phyloP scores from a whole-genome alignment of 2,797 vertebrate species.

The Thripadectes ignobilis region DNA sequence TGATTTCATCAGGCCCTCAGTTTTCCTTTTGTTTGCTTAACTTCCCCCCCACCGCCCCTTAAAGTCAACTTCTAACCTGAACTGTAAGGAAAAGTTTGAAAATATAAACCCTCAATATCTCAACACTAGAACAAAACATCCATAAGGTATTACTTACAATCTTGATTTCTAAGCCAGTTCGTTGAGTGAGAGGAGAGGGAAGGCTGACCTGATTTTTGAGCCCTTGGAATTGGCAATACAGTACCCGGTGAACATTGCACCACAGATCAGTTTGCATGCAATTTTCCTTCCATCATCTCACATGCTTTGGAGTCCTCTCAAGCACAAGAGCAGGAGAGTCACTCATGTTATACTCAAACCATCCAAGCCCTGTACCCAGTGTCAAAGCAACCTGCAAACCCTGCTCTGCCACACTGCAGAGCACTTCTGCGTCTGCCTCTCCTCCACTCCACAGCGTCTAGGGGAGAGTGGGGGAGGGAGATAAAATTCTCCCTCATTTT shows the following conservation, averaged over 20 bases:
- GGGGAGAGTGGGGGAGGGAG: neutral
- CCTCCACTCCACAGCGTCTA: neutral
- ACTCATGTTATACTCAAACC: neutral
- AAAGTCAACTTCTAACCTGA: neutral
- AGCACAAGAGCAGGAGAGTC: neutral
- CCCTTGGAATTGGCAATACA: neutral
- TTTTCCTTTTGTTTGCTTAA: constrained; percentile 19
- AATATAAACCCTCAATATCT: neutral
- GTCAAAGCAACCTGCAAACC: neutral
- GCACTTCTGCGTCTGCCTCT: neutral
- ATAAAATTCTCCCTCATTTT: neutral
- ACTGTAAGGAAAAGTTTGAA: neutral
- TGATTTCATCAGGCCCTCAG: constrained; percentile 5
- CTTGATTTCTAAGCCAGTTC: constrained; percentile 31
- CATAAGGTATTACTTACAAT: constrained; percentile 12
- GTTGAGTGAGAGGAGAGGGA: neutral
- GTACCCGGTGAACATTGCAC: neutral
- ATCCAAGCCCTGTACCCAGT: neutral
- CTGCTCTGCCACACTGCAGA: neutral
- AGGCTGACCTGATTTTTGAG: constrained; percentile 58
- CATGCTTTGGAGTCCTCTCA: neutral
- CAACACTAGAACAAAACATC: constrained; percentile 11
- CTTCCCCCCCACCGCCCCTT: neutral
- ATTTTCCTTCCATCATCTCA: neutral
- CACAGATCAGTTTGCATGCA: constrained; percentile 6